Evolutionary conservation across 2,113 vertebrate species (phyloP), one percentile per base, ranked within the genome.

Genomic region (Phyllostomus hastatus): DNA sequence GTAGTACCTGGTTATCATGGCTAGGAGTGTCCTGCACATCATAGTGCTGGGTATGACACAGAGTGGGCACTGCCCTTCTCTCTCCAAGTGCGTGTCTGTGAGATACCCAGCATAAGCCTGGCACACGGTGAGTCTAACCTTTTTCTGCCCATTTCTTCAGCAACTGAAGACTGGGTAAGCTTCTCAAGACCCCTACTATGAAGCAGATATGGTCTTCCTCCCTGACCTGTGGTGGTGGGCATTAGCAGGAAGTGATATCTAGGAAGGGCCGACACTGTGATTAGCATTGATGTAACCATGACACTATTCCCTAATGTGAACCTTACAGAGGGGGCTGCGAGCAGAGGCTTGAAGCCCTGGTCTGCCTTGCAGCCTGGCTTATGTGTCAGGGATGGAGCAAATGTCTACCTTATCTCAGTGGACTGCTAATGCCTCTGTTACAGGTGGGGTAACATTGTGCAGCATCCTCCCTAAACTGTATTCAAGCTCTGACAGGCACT

Each of bases 31-130:
- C 9, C 4, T 75, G 33, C 7, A 41, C n/a, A 43, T 20, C 41
- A 20, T 14, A 0, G 57, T 26, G 7, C 24, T 9, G 15, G 28
- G 24, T 26, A 11, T 5, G n/a, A 9, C 22, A 38, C 0, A 9
- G 10, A 7, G 16, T 48, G 61, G n/a, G 46, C n/a, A 52, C 69
- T 43, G 10, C 24, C 19, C 35, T 87, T 46, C 31, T n/a, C 14
- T 50, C 59, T 90, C 59, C 20, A 33, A 61, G 41, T 3, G 5
- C 3, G 2, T 6, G 43, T 59, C 57, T 15, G 33, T 31, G 57
- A 50, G 10, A 26, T 64, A 33, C 26, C 52, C 15, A 31, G 73
- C 16, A 17, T 20, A 35, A 41, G 33, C 70, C 54, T 28, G 87
- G 33, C 15, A 50, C 43, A 15, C 1, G 10, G 43, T 50, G 16